Evolutionary conservation across 2,797 vertebrate species (phyloP).

Genomic region (Babyrousa celebensis): DNA sequence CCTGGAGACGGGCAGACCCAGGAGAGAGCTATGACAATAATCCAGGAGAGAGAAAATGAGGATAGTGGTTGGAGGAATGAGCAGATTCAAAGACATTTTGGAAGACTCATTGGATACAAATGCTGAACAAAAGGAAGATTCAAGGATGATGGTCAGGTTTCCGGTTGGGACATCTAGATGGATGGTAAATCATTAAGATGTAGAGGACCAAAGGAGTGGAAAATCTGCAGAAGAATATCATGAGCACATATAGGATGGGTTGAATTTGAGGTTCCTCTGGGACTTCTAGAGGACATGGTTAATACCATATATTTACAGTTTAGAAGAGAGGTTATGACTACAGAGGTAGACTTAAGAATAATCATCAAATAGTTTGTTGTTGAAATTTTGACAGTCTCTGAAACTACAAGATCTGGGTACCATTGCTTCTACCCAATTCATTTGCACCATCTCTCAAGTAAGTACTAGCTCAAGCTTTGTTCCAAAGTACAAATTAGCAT

Average conservation of each 20-base stretch:
- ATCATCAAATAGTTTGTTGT: neutral
- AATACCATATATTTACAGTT: constrained; percentile 5
- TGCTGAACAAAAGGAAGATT: constrained; percentile 34
- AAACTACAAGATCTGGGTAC: neutral
- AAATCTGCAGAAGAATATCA: neutral
- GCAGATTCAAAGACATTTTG: constrained; percentile 75
- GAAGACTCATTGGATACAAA: constrained; percentile 46
- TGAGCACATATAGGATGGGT: neutral
- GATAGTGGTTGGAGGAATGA: constrained; percentile 68
- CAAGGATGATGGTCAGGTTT: neutral
- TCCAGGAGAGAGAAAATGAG: constrained; percentile 83
- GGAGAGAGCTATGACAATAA: constrained; percentile 82
- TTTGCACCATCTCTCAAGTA: constrained; percentile 69
- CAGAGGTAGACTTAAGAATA: neutral
- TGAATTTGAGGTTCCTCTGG: constrained; percentile 14
- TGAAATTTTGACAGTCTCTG: constrained; percentile 3
- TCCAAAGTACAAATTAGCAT: constrained; percentile 85
- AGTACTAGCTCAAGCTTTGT: constrained; percentile 74
- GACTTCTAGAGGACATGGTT: neutral
- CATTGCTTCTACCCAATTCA: constrained; percentile 49
- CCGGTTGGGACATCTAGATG: constrained; percentile 27
- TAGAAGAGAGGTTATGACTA: neutral
- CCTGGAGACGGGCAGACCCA: constrained; percentile 82
- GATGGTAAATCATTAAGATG: neutral
- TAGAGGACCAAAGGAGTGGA: neutral